These are phyloP conservation scores for Pyrrhosoma nymphula DNA, from an alignment of 2,888 invertebrate species.

Conservation along the genomic window DNA sequence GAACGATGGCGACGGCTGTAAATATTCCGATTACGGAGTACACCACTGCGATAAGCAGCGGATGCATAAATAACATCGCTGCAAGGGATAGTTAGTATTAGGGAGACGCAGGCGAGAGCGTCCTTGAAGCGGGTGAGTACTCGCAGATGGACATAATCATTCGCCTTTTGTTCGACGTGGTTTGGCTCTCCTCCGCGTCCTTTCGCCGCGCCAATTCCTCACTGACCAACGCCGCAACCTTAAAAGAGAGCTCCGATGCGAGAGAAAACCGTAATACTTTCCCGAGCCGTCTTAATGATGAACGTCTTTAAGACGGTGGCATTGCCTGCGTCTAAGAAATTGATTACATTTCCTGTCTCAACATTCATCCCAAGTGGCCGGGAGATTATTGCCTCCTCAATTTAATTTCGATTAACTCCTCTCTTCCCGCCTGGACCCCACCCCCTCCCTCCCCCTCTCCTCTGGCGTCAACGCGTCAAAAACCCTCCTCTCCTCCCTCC, in stretches of 20 bases:
- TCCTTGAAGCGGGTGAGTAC: no score
- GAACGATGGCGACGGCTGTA: no score
- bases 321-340: not conserved
- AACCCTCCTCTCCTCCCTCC: not conserved
- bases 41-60: no score
- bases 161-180: no score
- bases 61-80: no score
- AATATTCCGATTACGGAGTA: no score
- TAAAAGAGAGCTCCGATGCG: not conserved
- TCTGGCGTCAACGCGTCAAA: not conserved
- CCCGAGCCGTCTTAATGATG: constrained; percentile 22
- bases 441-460: not conserved
- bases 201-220: not conserved
- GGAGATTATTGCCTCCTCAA: constrained; percentile 12
- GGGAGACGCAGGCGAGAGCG: no score
- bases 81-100: no score
- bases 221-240: not conserved
- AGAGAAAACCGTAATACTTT: not conserved
- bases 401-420: constrained; percentile 41
- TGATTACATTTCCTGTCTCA: constrained; percentile 40
- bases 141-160: no score
- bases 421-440: not conserved
- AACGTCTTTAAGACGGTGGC: constrained; percentile 45
- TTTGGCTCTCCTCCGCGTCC: no score
- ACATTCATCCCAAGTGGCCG: not conserved